A percentile compares a stretch with the other conserved stretches of the same genome.
These are phyloP conservation scores for Acrocephalus kingi DNA, from an alignment of 2,113 vertebrate species.

Conservation along the genomic window DNA sequence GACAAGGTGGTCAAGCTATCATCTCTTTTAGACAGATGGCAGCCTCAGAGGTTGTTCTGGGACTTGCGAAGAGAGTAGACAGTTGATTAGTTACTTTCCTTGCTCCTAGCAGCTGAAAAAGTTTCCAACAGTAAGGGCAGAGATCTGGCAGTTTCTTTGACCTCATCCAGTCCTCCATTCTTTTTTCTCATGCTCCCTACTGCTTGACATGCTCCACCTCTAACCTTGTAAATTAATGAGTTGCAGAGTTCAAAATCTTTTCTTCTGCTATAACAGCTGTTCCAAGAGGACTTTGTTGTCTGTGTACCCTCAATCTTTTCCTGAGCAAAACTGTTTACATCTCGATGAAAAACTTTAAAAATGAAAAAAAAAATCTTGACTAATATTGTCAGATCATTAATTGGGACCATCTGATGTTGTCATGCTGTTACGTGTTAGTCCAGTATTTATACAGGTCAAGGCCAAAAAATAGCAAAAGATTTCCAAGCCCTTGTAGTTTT, in stretches of 20 bases:
- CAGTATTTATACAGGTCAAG: not conserved
- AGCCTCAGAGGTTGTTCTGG: not conserved
- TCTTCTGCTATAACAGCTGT: not conserved
- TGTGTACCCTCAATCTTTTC: not conserved
- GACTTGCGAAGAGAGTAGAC: not conserved
- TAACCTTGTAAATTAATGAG: not conserved
- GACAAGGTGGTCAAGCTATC: not conserved
- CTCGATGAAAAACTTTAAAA: not conserved
- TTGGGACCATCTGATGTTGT: not conserved
- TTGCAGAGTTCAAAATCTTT: not conserved
- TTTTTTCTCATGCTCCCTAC: not conserved
- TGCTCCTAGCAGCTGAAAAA: not conserved
- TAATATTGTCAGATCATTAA: not conserved
- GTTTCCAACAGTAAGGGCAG: not conserved
- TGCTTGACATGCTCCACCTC: not conserved
- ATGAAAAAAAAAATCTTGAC: accelerated
- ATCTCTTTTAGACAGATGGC: not conserved
- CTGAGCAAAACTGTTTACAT: not conserved
- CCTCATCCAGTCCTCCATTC: not conserved
- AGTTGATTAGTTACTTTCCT: constrained; percentile 14
- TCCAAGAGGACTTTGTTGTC: not conserved
- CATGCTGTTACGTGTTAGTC: not conserved
- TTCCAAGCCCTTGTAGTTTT: not conserved
- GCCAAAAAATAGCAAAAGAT: not conserved
- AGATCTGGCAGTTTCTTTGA: constrained; percentile 2